Conservation (phyloP, 2,888 invertebrate genomes). For the Eupithecia inturbata region DNA sequence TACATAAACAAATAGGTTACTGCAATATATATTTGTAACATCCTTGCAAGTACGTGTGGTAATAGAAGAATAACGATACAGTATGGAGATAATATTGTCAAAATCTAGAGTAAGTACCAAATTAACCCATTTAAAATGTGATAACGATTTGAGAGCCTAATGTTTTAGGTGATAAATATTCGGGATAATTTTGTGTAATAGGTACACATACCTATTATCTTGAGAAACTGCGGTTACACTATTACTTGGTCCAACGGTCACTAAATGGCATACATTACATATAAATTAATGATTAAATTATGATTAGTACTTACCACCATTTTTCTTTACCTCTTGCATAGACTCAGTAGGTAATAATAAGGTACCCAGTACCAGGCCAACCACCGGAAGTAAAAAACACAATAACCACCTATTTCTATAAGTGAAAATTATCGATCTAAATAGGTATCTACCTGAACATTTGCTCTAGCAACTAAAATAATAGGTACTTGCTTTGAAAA, state of each 20-base stretch:
- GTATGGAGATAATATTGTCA: not conserved
- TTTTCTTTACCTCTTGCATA: not conserved
- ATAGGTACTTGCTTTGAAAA: not conserved
- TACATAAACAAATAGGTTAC: too few relatives aligned
- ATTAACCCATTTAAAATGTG: not conserved
- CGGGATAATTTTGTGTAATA: not conserved
- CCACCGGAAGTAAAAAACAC: too few relatives aligned
- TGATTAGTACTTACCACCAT: not conserved
- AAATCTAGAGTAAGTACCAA: not conserved
- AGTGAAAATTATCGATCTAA: too few relatives aligned
- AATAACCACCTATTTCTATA: too few relatives aligned
- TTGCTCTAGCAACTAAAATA: not conserved
- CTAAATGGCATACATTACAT: not conserved
- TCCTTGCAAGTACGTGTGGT: not conserved
- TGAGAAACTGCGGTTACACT: not conserved
- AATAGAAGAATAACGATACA: not conserved
- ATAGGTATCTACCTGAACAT: constrained; percentile 41
- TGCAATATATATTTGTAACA: too few relatives aligned
- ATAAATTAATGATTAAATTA: not conserved
- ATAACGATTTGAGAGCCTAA: not conserved
- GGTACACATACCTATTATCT: not conserved
- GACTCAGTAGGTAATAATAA: not conserved
- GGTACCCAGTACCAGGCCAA: too few relatives aligned
- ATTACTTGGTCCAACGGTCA: not conserved
- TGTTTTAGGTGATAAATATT: not conserved